Conservation (phyloP, 2,113 vertebrate species). For the Tamias sibiricus region DNA sequence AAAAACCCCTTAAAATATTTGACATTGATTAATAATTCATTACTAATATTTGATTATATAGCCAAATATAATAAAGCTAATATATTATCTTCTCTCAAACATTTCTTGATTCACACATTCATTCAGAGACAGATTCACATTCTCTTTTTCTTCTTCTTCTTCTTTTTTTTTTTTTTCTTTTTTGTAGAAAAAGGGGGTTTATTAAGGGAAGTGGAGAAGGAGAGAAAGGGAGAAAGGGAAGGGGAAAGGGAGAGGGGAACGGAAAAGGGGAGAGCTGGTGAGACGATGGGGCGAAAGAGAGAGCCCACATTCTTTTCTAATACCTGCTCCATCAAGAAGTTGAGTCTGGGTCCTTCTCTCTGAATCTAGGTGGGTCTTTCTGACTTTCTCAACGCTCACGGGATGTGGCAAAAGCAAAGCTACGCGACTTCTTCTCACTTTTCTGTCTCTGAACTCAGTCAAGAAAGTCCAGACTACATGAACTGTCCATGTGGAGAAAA, state of each 20-base stretch:
- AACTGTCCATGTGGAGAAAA: background rate
- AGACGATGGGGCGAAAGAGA: too few relatives aligned
- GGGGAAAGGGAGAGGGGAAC: too few relatives aligned
- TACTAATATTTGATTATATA: background rate
- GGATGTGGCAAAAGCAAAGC: background rate
- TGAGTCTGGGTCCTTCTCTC: background rate
- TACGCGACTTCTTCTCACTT: background rate
- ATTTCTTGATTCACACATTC: background rate
- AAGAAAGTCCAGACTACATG: background rate
- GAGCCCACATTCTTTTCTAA: background rate
- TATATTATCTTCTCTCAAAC: background rate
- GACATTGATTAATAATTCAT: conserved; percentile 42
- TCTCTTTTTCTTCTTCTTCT: too few relatives aligned
- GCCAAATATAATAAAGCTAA: conserved; percentile 19
- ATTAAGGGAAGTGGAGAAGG: too few relatives aligned
- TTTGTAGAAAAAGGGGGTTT: too few relatives aligned
- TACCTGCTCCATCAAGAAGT: background rate
- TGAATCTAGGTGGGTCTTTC: background rate
- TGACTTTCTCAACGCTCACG: background rate
- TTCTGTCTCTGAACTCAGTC: background rate
- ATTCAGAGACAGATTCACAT: background rate
- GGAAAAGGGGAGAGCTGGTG: too few relatives aligned
- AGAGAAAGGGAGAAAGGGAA: too few relatives aligned
- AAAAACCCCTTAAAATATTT: conserved; percentile 23
- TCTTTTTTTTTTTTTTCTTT: too few relatives aligned